Evolutionary conservation across 1,140 invertebrate species (phyloP).

Genomic region (Rhysida immarginata): DNA sequence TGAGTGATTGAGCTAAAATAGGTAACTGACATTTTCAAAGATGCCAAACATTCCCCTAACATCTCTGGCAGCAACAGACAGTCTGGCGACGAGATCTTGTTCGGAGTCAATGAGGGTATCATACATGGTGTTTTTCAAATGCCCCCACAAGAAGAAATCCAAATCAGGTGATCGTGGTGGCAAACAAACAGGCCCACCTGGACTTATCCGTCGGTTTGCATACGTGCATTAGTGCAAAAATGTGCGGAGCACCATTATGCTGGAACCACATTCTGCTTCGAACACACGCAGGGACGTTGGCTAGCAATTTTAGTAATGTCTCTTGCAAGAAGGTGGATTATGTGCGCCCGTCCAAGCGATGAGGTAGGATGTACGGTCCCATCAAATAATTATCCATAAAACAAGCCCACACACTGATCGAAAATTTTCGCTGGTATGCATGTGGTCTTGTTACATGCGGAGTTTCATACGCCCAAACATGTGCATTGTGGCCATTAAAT

Average conservation of each 20-base stretch:
- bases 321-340: background rate
- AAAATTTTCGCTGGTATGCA: background rate
- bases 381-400: background rate
- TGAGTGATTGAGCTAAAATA: too few relatives aligned
- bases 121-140: background rate
- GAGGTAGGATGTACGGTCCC: background rate
- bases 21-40: too few relatives aligned
- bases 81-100: too few relatives aligned
- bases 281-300: background rate
- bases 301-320: background rate
- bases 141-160: conserved; percentile 10
- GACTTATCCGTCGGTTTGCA: conserved; percentile 7
- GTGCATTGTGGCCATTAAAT: background rate
- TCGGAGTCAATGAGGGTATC: too few relatives aligned
- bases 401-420: background rate
- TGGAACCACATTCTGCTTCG: conserved; percentile 1
- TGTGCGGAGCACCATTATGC: conserved; percentile 1
- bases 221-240: background rate
- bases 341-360: background rate
- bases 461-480: background rate
- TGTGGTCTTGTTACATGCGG: background rate
- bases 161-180: conserved; percentile 5
- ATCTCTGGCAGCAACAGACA: too few relatives aligned
- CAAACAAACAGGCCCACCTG: conserved; percentile 1
- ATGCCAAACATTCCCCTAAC: too few relatives aligned